phyloP scores from a whole-genome alignment of 2,888 invertebrate genomes.

The Lissocephala sabroskyi region DNA sequence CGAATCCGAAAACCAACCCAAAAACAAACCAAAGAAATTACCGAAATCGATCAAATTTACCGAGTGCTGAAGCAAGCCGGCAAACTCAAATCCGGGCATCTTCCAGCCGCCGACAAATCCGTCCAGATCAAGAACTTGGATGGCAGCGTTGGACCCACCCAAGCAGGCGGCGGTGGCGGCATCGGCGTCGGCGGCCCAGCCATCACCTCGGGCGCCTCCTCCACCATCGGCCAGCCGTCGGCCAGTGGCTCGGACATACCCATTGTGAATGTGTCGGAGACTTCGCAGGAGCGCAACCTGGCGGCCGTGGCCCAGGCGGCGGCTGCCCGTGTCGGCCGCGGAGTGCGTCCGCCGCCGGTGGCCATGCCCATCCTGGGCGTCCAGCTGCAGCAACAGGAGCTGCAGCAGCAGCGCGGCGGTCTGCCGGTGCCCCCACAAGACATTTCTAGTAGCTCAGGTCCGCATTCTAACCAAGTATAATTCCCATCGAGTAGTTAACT shows the following conservation, averaged over 20 bases:
- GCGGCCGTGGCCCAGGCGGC: conserved; percentile 56
- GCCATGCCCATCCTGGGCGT: conserved; percentile 68
- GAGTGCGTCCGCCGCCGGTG: conserved; percentile 65
- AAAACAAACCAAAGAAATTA: conserved; percentile 58
- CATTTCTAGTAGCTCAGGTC: conserved; percentile 73
- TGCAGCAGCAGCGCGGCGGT: conserved; percentile 72
- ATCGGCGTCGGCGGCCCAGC: conserved; percentile 12
- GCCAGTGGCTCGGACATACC: conserved; percentile 65
- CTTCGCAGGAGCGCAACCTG: conserved; percentile 47
- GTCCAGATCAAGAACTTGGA: conserved; percentile 57
- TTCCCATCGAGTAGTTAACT: conserved; percentile 44
- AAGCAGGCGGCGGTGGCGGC: conserved; percentile 14
- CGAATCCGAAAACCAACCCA: conserved; percentile 7
- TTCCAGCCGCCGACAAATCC: conserved; percentile 69
- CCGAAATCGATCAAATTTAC: conserved; percentile 91
- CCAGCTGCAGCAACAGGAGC: conserved; percentile 70
- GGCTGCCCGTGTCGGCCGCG: conserved; percentile 56
- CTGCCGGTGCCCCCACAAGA: conserved; percentile 75
- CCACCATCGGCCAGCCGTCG: conserved; percentile 10
- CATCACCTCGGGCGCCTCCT: conserved; percentile 20
- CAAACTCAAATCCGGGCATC: conserved; percentile 80
- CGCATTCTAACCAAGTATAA: conserved; percentile 53
- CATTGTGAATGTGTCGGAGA: conserved; percentile 70
- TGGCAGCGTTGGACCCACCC: conserved; percentile 20
- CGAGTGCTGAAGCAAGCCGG: conserved; percentile 96